These are phyloP conservation scores for Onthophagus taurus DNA, from an alignment of 1,140 invertebrate genomes.

Conservation along the genomic window DNA sequence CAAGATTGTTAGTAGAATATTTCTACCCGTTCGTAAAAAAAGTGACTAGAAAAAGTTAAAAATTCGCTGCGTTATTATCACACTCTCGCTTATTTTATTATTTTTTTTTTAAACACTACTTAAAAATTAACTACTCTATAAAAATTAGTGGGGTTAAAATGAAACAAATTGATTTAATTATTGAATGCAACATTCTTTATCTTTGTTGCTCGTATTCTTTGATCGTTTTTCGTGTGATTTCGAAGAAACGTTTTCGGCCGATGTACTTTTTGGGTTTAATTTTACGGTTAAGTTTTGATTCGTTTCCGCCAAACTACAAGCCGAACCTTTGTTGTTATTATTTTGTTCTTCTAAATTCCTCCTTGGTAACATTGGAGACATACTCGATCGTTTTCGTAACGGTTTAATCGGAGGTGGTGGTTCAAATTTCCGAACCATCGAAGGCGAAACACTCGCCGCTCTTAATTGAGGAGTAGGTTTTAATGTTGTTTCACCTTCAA, in stretches of 20 bases:
- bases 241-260: slow-evolving; percentile 1
- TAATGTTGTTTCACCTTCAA: background rate
- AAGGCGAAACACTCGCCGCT: slow-evolving; percentile 2
- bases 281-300: background rate
- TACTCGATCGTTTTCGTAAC: slow-evolving; percentile 3
- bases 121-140: no score
- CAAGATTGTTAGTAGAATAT: slow-evolving; percentile 5
- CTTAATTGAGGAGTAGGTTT: background rate
- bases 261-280: slow-evolving; percentile 3
- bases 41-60: slow-evolving; percentile 20
- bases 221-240: slow-evolving; percentile 4
- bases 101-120: no score
- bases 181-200: slow-evolving; percentile 19
- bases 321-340: background rate
- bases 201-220: slow-evolving; percentile 11
- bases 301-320: background rate
- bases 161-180: slow-evolving; percentile 11
- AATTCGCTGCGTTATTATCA: no score
- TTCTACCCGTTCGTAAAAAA: slow-evolving; percentile 10
- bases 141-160: no score
- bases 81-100: no score
- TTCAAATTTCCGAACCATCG: background rate
- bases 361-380: background rate
- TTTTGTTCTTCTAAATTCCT: background rate
- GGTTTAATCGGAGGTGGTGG: background rate